Evolutionary conservation across 2,888 invertebrate genomes (phyloP).

Genomic region (Drepana falcataria): DNA sequence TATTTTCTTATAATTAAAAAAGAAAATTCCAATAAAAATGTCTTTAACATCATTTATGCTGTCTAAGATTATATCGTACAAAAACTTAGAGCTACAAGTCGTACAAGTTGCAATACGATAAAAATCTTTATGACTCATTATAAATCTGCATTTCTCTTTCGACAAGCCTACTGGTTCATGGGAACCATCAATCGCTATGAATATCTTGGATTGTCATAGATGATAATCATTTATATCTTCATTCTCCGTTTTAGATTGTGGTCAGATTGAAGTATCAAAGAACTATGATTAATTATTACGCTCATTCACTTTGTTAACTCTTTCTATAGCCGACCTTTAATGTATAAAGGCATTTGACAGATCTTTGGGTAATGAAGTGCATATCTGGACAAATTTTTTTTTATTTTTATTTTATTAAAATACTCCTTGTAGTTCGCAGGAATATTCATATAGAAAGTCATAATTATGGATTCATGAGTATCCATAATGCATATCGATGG

Average conservation of each 20-base stretch:
- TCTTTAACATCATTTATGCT: too few relatives aligned
- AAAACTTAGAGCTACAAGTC: slow-evolving; percentile 1
- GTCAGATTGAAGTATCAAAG: background rate
- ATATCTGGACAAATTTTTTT: too few relatives aligned
- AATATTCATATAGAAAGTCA: too few relatives aligned
- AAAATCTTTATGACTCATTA: slow-evolving; percentile 1
- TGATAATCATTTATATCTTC: slow-evolving; percentile 1
- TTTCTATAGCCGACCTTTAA: background rate
- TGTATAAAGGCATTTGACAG: background rate
- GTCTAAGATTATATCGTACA: background rate
- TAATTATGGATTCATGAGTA: too few relatives aligned
- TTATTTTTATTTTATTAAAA: too few relatives aligned
- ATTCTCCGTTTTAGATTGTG: slow-evolving; percentile 2
- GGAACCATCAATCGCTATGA: background rate
- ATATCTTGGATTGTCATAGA: background rate
- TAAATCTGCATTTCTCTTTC: slow-evolving; percentile 1
- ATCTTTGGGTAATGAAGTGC: background rate
- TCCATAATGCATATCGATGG: too few relatives aligned
- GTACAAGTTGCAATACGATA: slow-evolving; percentile 1
- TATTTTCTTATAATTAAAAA: too few relatives aligned
- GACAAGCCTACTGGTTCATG: background rate
- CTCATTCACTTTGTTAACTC: background rate
- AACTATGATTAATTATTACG: slow-evolving; percentile 1
- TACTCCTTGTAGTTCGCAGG: too few relatives aligned
- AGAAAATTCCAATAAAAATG: too few relatives aligned